Evolutionary conservation across 1,140 invertebrate genomes (phyloP), one percentile per base, ranked within the genome.

Genomic region (Pseudomyrmex flavicornis): DNA sequence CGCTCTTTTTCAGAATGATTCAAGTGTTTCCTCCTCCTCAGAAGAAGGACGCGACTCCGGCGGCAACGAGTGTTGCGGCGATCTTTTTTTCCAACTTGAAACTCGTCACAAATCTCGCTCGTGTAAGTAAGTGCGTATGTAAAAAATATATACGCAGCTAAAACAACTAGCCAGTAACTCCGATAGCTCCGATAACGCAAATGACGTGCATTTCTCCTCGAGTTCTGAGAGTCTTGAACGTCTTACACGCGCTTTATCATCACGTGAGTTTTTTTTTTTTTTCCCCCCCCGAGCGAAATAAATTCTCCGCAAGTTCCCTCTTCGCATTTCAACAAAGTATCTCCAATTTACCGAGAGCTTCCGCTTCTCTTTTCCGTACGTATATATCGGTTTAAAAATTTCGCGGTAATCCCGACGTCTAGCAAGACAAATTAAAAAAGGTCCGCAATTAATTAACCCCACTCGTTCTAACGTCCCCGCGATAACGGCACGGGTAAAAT

Each of bases 401-500:
- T 74, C 54, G 22, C 56, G 46, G 61, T 79, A 72, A 82, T 70
- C 54, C 58, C 13, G 48, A 26, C 52, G 56, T 56, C 63, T 61
- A n/a, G 50, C 58, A 52, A 61, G 77, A 87, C 69, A 72, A 79
- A 84, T 61, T 68, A 76, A 83, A 56, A 59, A 65, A 63, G 76
- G 63, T 17, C 48, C 46, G 65, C 86, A 82, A 88, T 88, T 87
- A 88, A 87, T 84, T 83, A 79, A 79, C 87, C 74, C 73, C 61
- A 50, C 52, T 72, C 75, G 75, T 83, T 79, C 65, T 48, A 76
- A 75, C 50, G 66, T 83, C 22, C 13, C 44, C 77, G 82, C 85
- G 84, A 83, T 87, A 86, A 85, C 70, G 84, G 54, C 46, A 69
- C 59, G 54, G 22, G 46, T 58, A 73, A 75, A 86, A 83, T 86